Percentiles rank a stretch among this genome's conserved stretches.
phyloP scores from a whole-genome alignment of 2,888 invertebrate genomes.

The Himalopsyche kuldschensis region DNA sequence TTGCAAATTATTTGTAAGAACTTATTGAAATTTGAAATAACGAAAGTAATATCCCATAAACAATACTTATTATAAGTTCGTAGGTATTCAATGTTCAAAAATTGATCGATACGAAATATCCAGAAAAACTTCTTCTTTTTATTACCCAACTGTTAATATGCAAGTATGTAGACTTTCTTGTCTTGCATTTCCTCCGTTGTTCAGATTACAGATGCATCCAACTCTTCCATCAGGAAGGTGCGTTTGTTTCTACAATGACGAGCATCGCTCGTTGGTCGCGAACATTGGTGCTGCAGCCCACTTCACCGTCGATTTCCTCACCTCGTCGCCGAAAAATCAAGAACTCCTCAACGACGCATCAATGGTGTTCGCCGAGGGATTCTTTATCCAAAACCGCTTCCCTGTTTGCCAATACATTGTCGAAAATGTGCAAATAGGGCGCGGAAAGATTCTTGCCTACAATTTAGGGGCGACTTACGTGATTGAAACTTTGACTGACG shows the following conservation, averaged over 20 bases:
- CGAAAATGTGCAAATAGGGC: constrained; percentile 47
- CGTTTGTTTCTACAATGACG: constrained; percentile 53
- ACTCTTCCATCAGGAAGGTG: constrained; percentile 54
- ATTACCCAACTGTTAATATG: background rate
- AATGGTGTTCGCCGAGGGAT: constrained; percentile 60
- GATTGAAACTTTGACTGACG: constrained; percentile 48
- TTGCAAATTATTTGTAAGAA: too few relatives aligned
- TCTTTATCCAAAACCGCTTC: constrained; percentile 58
- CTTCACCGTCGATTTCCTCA: constrained; percentile 47
- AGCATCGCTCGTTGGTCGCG: constrained; percentile 55
- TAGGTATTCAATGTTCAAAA: too few relatives aligned
- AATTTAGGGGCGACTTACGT: constrained; percentile 61
- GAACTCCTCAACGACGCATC: constrained; percentile 42
- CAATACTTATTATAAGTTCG: too few relatives aligned
- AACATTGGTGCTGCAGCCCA: constrained; percentile 59
- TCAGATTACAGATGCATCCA: constrained; percentile 19
- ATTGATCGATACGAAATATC: too few relatives aligned
- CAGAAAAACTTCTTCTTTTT: too few relatives aligned
- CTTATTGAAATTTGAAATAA: too few relatives aligned
- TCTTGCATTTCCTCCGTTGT: background rate
- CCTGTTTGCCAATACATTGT: constrained; percentile 52
- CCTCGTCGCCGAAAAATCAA: constrained; percentile 29
- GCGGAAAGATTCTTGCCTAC: constrained; percentile 50
- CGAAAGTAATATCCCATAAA: too few relatives aligned
- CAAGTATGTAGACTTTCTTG: background rate